Base-by-base conservation (phyloP, 1,140 invertebrate species). In the Papilio polytes region DNA sequence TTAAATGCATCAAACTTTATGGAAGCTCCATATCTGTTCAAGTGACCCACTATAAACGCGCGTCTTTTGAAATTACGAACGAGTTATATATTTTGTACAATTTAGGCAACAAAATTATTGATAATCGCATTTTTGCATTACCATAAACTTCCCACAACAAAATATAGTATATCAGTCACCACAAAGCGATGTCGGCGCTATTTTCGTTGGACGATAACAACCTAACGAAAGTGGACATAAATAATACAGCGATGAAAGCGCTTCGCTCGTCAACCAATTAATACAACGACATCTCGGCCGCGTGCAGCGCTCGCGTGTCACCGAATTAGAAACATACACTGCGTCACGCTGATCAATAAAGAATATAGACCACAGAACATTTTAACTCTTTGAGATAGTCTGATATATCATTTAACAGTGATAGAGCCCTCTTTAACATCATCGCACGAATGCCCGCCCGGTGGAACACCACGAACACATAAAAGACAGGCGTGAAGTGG, bases 141-240 rank as follows among this genome's bases (percentile, higher is more conserved):
- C 6, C 26, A 66, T 31, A 26, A 15, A 66, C 13, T 66, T 66
- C 26, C 63, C 63, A 66, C 26, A 66, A 31, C 59, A 66, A 31
- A 31, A 15, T 31, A 66, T 36, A 3, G 22, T 15, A 66, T 15
- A 15, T 31, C 63, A 26, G 10, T 31, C 10, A 31, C 22, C 22
- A 26, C 26, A 31, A 13, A 66, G 63, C 63, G 63, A 66, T 66
- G 26, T 26, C 63, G 13, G 22, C 13, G 63, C 63, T 66, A 66
- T 66, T 66, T 66, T 66, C 22, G 63, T 66, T 31, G 63, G 13
- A 66, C 63, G 63, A 66, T 66, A 66, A 66, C 22, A 66, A 66
- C 22, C 63, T 66, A 66, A 66, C 63, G 63, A 66, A 66, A 66
- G 63, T 66, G 63, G 13, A 66, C 63, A 66, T 66, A 66, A 66